Evolutionary conservation across 2,113 vertebrate species (phyloP), one percentile per base, ranked within the genome.

Genomic region (Beaufortia kweichowensis): DNA sequence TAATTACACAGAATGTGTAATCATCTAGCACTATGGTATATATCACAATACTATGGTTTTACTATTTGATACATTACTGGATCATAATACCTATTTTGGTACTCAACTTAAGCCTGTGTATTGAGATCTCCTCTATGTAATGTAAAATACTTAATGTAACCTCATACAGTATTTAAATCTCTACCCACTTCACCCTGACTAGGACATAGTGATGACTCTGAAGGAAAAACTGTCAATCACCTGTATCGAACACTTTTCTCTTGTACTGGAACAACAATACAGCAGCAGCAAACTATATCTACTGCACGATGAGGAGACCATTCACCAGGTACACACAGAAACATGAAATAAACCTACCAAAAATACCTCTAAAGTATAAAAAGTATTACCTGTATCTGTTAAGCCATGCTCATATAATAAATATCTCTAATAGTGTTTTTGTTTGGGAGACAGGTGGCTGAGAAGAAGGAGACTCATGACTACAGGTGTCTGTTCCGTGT

Each of bases 141-240:
- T 23, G 84, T 33, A 64, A 12, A 53, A 24, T 56, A 29, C 4
- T 81, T 6, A n/a, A 10, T 19, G 1, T 56, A 33, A 17, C 1
- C 8, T 46, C 74, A 6, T 48, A n/a, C 41, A 19, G 74, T 61
- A 23, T 69, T 15, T n/a, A n/a, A n/a, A n/a, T n/a, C 29, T 83
- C 79, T 24, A 11, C 17, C 8, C 31, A 17, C 71, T 39, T 39
- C 43, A 24, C 3, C 4, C 2, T 12, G 24, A 3, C 39, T 85
- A 99, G 97, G 96, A 99, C 85, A 98, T 99, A 56, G 90, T 98
- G 84, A 94, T 99, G 89, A 99, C 97, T 0, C 90, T 99, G 83
- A 97, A 96, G 84, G 95, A 98, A 87, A 99, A 99, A 85, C 92
- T 99, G 33, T 97, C 96, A 0, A 93, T 99, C 86, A 91, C 76